These are phyloP conservation scores for Amniataba percoides DNA, from an alignment of 2,797 vertebrate genomes.

Conservation along the genomic window DNA sequence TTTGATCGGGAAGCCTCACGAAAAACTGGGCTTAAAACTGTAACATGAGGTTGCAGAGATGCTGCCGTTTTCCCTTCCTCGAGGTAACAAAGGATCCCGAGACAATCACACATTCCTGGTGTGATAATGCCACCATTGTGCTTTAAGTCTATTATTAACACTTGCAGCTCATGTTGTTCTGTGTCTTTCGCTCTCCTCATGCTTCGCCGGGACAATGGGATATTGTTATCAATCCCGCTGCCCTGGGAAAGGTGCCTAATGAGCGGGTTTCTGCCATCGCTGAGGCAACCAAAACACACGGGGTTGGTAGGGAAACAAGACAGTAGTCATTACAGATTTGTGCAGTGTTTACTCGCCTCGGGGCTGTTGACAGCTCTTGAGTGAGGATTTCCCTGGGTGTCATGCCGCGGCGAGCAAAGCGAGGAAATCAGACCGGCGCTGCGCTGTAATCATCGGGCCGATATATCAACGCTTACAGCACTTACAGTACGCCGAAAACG, in stretches of 20 bases:
- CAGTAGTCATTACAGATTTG: constrained; percentile 65
- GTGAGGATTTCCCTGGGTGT: constrained; percentile 58
- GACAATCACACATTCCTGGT: constrained; percentile 44
- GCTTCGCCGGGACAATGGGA: constrained; percentile 47
- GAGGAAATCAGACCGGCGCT: constrained; percentile 28
- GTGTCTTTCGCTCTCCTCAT: constrained; percentile 26
- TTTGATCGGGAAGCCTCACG: constrained; percentile 19
- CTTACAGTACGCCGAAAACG: not conserved
- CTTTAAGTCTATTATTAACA: constrained; percentile 45
- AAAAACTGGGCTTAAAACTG: constrained; percentile 18
- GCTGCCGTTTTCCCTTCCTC: constrained; percentile 11
- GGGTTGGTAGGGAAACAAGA: constrained; percentile 67
- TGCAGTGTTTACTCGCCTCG: constrained; percentile 55
- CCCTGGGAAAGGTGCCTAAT: constrained; percentile 42
- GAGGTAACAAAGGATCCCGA: constrained; percentile 42
- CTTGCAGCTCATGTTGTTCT: constrained; percentile 26
- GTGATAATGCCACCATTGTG: constrained; percentile 62
- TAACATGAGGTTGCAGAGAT: constrained; percentile 42
- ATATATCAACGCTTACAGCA: constrained; percentile 28
- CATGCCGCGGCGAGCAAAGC: constrained; percentile 21
- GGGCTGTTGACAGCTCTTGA: constrained; percentile 53
- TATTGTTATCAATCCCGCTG: constrained; percentile 57
- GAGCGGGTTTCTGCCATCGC: constrained; percentile 24
- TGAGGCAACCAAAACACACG: constrained; percentile 57
- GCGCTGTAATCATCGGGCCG: constrained; percentile 30